Evolutionary conservation across 2,113 vertebrate genomes (phyloP), one percentile per base, ranked within the genome.

Genomic region (Cathartes aura): DNA sequence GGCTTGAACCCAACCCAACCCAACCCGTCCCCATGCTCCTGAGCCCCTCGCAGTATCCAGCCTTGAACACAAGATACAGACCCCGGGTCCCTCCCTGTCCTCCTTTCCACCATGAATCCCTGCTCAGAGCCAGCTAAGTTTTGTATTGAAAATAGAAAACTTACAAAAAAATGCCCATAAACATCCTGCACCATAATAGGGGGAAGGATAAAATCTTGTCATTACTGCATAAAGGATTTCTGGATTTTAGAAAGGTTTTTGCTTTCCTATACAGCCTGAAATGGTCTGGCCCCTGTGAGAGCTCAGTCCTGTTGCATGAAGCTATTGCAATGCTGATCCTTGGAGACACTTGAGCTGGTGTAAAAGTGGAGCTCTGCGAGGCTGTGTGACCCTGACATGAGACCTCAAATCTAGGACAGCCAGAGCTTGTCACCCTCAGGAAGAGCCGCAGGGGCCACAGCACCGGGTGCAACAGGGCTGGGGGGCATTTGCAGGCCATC

Each of bases 1-100:
- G 40, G 36, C 36, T 84, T 78, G 56, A 82, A 64, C 29, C 11
- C 48, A 59, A 63, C 15, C 40, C 75, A 64, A 63, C 15, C 10
- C 4, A 38, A 38, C 38, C 1, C 0, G 55, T 60, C 10, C 13
- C 21, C 36, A 47, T 0, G 1, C 11, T 74, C n/a, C 47, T 18
- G 15, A 63, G 34, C 24, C 19, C 13, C 29, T 68, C 14, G 5
- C n/a, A 63, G 29, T 7, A 42, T 22, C 32, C 45, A 87, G 60
- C 16, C 60, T 36, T 60, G 12, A 59, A 87, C 84, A 55, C 9
- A 38, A 48, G 11, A 30, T 2, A 52, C 38, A 82, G 81, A 67
- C 7, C 34, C 32, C 21, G 22, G 9, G 18, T 29, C 17, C 47
- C 26, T 72, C n/a, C 21, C 52, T 42, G 68, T 36, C 30, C 36